Conservation (phyloP, 2,113 vertebrate genomes). For the Rallus limicola region DNA sequence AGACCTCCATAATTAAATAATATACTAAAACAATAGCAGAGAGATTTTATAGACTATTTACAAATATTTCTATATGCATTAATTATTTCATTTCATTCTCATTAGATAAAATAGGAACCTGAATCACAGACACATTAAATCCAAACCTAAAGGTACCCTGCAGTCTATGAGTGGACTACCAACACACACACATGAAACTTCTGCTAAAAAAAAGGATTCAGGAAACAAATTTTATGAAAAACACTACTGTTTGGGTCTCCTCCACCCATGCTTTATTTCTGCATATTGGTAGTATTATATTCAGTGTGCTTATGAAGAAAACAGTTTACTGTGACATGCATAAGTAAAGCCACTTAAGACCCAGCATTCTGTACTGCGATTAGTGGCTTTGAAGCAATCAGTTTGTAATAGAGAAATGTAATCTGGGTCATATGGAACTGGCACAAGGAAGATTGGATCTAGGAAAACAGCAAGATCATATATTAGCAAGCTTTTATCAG, state of each 20-base stretch:
- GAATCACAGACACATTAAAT: not conserved
- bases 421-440: not conserved
- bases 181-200: not conserved
- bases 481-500: not conserved
- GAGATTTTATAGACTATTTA: not conserved
- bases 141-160: not conserved
- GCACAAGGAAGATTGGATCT: not conserved
- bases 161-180: not conserved
- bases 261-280: not conserved
- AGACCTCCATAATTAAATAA: not conserved
- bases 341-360: not conserved
- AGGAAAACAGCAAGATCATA: not conserved
- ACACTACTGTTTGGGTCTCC: not conserved
- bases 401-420: not conserved
- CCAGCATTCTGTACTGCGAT: not conserved
- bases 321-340: not conserved
- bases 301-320: not conserved
- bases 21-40: not conserved
- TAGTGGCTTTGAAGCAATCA: not conserved
- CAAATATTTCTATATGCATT: not conserved
- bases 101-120: not conserved
- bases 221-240: not conserved
- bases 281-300: not conserved
- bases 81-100: not conserved
- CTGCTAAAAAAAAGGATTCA: not conserved